Evolutionary conservation across 2,113 vertebrate genomes (phyloP).

Genomic region (Tachysurus vachellii): DNA sequence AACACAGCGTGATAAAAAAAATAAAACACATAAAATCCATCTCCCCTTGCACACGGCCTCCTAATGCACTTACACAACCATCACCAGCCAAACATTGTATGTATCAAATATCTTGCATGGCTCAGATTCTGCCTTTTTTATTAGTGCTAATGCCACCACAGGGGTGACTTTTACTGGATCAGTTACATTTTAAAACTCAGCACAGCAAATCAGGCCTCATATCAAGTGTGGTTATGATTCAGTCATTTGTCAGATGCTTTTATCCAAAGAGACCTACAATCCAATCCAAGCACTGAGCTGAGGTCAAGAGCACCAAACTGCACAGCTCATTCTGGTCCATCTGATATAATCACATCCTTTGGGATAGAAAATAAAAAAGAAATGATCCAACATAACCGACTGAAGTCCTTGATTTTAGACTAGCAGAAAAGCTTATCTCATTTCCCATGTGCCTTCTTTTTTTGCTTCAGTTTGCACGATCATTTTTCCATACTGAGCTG

Average conservation of each 20-base stretch:
- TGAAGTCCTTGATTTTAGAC: background rate
- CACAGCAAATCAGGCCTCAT: background rate
- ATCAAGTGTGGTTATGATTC: background rate
- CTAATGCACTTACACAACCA: slow-evolving; percentile 9
- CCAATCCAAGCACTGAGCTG: background rate
- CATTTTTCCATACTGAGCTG: slow-evolving; percentile 29
- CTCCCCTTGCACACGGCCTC: background rate
- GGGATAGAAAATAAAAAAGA: slow-evolving; percentile 10
- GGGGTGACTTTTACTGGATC: background rate
- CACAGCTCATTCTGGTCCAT: slow-evolving; percentile 11
- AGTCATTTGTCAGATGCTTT: slow-evolving; percentile 3
- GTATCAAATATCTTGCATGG: background rate
- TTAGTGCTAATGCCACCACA: background rate
- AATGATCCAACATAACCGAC: background rate
- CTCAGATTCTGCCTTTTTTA: background rate
- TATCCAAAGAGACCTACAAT: background rate
- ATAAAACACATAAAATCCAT: slow-evolving; percentile 17
- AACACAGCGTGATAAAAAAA: background rate
- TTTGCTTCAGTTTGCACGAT: slow-evolving; percentile 25
- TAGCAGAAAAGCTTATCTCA: slow-evolving; percentile 9
- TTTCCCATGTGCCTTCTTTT: background rate
- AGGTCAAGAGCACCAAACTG: slow-evolving; percentile 11
- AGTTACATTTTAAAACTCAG: background rate
- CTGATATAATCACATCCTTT: slow-evolving; percentile 7
- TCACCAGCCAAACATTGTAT: background rate